Base-by-base conservation (phyloP, 2,888 invertebrate genomes). In the Ectemnius cavifrons region DNA sequence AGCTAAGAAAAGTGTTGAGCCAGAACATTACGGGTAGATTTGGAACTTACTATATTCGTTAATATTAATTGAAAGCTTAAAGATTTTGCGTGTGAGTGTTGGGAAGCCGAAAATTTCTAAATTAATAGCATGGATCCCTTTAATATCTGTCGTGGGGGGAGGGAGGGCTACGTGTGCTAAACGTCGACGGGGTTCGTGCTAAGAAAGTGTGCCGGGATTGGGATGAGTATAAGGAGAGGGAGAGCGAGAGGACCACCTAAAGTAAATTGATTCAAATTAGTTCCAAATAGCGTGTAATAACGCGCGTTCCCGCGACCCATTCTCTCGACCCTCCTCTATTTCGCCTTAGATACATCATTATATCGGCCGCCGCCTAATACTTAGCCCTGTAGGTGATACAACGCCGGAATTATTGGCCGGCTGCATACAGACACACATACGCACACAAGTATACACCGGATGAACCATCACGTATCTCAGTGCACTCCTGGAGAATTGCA, bases 181-280 rank as follows among this genome's bases (percentile, higher is more conserved):
- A 37, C 37, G 37, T 37, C 37, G 37, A 6, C 37, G 37, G 8
- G 63, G 52, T 63, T 69, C 71, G 78, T 82, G 81, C 72, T 67
- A 78, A 84, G 84, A 83, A 85, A 83, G 78, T 74, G 81, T 81
- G 71, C 76, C 62, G 52, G 5, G 3, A 52, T 23, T 23, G 23
- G 23, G 23, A 52, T 2, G 79, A 72, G 79, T 11, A 11, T 23
- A 37, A 37, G 37, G 11, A 37, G 37, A 8, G 37, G 37, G 37
- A 37, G 37, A 6, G 5, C 37, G 37, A 37, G 37, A 37, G 79
- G 84, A 84, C 82, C 84, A 84, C 84, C 86, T 83, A 85, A 86
- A 87, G 85, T 86, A 87, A 90, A 90, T 90, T 90, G 89, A 90
- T 90, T 90, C 89, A 88, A 89, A 89, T 90, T 90, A 90, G 89